Percentiles rank a stretch among this genome's conserved stretches.
Conservation (phyloP, 2,888 invertebrate genomes). For the Dasysyrphus tricinctus region DNA sequence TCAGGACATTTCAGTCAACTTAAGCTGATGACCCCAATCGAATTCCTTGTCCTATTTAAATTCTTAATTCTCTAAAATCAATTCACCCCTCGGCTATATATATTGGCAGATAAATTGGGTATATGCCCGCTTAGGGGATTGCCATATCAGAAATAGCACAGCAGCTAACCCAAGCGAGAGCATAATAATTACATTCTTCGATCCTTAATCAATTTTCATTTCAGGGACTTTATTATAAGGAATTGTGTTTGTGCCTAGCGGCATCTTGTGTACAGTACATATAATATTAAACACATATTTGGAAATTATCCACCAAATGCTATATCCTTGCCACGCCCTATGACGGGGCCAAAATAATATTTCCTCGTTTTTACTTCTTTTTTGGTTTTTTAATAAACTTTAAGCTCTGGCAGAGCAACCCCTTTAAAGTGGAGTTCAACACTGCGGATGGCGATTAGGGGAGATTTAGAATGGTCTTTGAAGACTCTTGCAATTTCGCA, state of each 20-base stretch:
- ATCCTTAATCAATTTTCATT: slow-evolving; percentile 61
- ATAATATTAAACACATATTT: too few species aligned
- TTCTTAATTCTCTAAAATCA: slow-evolving; percentile 31
- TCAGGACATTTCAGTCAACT: slow-evolving; percentile 2
- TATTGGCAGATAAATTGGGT: neutral
- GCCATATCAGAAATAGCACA: slow-evolving; percentile 18
- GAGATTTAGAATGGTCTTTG: slow-evolving; percentile 21
- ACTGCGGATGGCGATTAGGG: slow-evolving; percentile 6
- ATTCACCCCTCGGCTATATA: slow-evolving; percentile 10
- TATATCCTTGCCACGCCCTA: slow-evolving; percentile 55
- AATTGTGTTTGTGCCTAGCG: neutral
- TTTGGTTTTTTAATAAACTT: slow-evolving; percentile 12
- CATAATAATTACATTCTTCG: slow-evolving; percentile 50
- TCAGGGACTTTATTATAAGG: neutral
- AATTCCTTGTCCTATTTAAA: slow-evolving; percentile 29
- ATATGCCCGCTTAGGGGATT: neutral
- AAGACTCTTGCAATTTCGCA: neutral
- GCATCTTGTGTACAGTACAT: slow-evolving; percentile 21
- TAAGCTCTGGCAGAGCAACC: slow-evolving; percentile 27
- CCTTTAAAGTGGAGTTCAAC: slow-evolving; percentile 40
- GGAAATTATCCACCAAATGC: slow-evolving; percentile 57
- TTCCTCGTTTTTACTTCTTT: neutral
- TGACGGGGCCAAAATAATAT: neutral
- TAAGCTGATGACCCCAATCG: slow-evolving; percentile 9
- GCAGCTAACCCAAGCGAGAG: neutral